Conservation (phyloP, 2,797 vertebrate species). For the Ciconia nigra region DNA sequence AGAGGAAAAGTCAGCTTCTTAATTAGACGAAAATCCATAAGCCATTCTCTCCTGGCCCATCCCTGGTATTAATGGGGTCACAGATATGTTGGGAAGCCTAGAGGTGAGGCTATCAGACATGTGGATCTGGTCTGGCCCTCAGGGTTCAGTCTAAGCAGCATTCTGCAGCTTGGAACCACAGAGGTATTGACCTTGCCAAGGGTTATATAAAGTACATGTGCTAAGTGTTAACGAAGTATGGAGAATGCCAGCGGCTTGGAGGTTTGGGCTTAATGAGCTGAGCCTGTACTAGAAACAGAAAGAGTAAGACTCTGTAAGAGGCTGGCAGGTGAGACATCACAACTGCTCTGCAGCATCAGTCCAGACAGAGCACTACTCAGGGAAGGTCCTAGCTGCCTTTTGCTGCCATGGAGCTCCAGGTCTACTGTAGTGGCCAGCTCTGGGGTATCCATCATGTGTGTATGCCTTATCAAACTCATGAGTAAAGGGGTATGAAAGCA, state of each 20-base stretch:
- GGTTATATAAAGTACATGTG: background rate
- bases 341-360: background rate
- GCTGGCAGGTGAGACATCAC: background rate
- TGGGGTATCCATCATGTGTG: background rate
- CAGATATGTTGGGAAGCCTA: background rate
- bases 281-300: background rate
- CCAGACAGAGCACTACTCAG: background rate
- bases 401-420: background rate
- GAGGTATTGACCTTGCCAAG: background rate
- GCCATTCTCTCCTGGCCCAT: background rate
- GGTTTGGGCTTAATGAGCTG: background rate
- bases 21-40: background rate
- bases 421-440: background rate
- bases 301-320: background rate
- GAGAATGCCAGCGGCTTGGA: background rate
- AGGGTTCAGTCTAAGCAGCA: background rate
- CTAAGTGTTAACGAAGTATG: fast-evolving
- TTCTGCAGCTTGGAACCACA: background rate
- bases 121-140: background rate
- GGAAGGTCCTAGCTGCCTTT: background rate
- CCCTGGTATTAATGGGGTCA: background rate
- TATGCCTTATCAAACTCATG: background rate
- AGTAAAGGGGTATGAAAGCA: background rate
- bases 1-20: background rate
- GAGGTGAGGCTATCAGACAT: background rate